Percentiles rank a stretch among this genome's conserved stretches.
Conservation (phyloP, 2,797 vertebrate genomes). For the Leptodactylus fallax region DNA sequence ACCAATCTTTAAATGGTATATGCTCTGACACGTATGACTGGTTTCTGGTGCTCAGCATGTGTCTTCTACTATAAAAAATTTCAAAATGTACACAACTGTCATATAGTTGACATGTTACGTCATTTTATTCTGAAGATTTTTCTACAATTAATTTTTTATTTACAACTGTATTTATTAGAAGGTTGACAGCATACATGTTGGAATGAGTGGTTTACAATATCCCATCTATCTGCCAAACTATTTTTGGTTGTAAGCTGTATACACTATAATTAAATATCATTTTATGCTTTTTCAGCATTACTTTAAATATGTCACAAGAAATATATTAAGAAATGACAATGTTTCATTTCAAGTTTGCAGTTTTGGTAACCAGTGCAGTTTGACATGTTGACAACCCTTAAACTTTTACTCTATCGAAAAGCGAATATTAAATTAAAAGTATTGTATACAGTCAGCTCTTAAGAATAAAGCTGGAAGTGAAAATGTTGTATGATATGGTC, state of each 20-base stretch:
- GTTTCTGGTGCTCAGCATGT: neutral
- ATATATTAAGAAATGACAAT: constrained; percentile 6
- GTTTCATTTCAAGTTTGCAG: neutral
- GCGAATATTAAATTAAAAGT: neutral
- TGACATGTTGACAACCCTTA: neutral
- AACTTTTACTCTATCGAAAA: neutral
- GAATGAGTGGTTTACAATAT: neutral
- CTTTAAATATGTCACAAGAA: neutral
- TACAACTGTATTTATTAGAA: neutral
- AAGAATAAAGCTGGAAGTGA: neutral
- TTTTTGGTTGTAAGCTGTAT: neutral
- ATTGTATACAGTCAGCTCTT: neutral
- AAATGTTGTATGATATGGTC: neutral
- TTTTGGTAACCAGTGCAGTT: neutral
- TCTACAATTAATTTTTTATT: neutral
- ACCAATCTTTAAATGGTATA: neutral
- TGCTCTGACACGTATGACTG: neutral
- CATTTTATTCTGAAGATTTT: neutral
- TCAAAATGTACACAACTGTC: neutral
- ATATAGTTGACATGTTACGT: neutral
- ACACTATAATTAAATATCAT: neutral
- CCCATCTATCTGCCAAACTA: neutral
- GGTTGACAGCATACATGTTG: neutral
- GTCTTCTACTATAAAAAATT: neutral
- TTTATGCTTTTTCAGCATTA: neutral